Percentiles rank a stretch among this genome's conserved stretches.
Evolutionary conservation across 2,888 invertebrate species (phyloP).

Genomic region (Heteropelma amictum): DNA sequence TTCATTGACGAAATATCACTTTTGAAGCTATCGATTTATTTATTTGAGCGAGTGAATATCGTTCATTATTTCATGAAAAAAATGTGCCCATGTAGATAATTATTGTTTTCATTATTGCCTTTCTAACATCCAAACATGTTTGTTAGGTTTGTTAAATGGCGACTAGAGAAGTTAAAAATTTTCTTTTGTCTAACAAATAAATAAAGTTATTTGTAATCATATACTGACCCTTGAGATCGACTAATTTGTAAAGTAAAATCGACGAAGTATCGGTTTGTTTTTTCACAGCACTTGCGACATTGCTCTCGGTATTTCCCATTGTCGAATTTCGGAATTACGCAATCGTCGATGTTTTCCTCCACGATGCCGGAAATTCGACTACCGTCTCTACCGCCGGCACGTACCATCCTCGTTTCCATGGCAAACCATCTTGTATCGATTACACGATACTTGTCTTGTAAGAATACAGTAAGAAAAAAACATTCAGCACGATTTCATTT

Average conservation of each 20-base stretch:
- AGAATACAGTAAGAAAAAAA: slow-evolving; percentile 24
- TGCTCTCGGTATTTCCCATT: slow-evolving; percentile 92
- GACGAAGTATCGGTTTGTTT: slow-evolving; percentile 94
- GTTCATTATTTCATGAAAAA: no score
- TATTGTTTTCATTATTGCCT: no score
- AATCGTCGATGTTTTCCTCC: background rate
- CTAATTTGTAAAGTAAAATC: slow-evolving; percentile 91
- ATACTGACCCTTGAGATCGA: slow-evolving; percentile 89
- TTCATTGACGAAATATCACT: no score
- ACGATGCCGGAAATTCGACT: background rate
- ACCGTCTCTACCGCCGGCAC: background rate
- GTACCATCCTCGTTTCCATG: slow-evolving; percentile 27
- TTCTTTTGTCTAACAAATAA: background rate
- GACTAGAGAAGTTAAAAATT: no score
- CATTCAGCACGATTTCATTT: background rate
- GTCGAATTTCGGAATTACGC: slow-evolving; percentile 54
- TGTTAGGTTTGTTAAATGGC: no score
- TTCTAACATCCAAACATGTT: no score
- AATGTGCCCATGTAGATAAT: no score
- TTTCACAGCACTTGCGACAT: slow-evolving; percentile 96
- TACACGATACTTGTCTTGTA: slow-evolving; percentile 29
- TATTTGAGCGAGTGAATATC: no score
- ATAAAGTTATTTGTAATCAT: no score
- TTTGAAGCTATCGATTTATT: no score
- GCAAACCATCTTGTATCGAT: slow-evolving; percentile 36